phyloP scores from a whole-genome alignment of 2,888 invertebrate species.

The Agonopterix alstromeriana region DNA sequence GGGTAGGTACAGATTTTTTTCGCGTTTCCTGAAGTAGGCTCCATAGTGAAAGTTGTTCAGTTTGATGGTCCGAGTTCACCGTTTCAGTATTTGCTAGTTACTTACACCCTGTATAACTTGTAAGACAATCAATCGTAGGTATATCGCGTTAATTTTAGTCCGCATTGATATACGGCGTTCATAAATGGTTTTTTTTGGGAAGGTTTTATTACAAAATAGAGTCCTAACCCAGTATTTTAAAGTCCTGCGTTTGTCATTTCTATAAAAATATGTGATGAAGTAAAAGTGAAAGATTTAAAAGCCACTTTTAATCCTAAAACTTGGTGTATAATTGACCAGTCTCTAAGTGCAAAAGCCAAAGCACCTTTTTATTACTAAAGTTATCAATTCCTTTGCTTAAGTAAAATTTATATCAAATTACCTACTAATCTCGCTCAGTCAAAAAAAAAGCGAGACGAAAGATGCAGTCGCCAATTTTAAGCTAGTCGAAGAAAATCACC shows the following conservation, averaged over 20 bases:
- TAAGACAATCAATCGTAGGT: too few species aligned
- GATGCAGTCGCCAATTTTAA: neutral
- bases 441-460: neutral
- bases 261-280: neutral
- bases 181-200: too few species aligned
- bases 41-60: too few species aligned
- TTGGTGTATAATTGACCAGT: constrained; percentile 15
- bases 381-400: constrained; percentile 3
- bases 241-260: neutral
- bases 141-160: too few species aligned
- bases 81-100: too few species aligned
- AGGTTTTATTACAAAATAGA: neutral
- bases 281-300: neutral
- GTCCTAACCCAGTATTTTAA: neutral
- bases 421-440: neutral
- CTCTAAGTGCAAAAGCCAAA: constrained; percentile 7
- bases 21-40: too few species aligned
- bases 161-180: too few species aligned
- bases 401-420: neutral
- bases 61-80: too few species aligned
- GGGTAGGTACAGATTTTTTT: too few species aligned
- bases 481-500: neutral
- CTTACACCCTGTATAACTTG: too few species aligned
- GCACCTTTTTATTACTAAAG: constrained; percentile 5
- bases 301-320: neutral